Evolutionary conservation across 2,113 vertebrate species (phyloP).

Genomic region (Ancistrus triradiatus): DNA sequence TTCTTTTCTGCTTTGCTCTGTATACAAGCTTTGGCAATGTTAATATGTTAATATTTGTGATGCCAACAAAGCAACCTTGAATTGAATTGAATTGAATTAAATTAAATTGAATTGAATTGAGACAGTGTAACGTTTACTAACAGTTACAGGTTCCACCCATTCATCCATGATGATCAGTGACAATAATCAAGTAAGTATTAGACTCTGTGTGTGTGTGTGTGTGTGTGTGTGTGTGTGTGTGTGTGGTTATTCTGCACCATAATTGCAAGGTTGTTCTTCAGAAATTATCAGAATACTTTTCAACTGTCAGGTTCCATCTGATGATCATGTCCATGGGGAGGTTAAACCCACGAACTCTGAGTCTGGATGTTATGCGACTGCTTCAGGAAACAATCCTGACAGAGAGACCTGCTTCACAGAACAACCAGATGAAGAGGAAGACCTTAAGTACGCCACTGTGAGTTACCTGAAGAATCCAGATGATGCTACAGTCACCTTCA

Average conservation of each 20-base stretch:
- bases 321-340: not conserved
- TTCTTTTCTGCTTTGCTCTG: not conserved
- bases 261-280: no score
- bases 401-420: not conserved
- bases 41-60: no score
- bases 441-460: conserved; percentile 8
- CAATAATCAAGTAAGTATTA: no score
- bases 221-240: not conserved
- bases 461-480: conserved; percentile 9
- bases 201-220: not conserved
- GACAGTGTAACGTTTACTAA: no score
- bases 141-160: not conserved
- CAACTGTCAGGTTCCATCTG: not conserved
- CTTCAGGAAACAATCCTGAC: not conserved
- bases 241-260: not conserved
- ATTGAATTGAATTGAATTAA: no score
- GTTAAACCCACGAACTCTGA: not conserved
- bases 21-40: not conserved
- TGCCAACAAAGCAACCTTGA: no score
- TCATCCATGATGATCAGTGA: not conserved
- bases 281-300: not conserved
- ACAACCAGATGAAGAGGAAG: not conserved
- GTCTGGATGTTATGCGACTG: not conserved
- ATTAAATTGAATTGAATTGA: no score
- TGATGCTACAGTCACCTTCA: not conserved